Conservation (phyloP, 2,888 invertebrate species). For the Cantharis flavilabris region DNA sequence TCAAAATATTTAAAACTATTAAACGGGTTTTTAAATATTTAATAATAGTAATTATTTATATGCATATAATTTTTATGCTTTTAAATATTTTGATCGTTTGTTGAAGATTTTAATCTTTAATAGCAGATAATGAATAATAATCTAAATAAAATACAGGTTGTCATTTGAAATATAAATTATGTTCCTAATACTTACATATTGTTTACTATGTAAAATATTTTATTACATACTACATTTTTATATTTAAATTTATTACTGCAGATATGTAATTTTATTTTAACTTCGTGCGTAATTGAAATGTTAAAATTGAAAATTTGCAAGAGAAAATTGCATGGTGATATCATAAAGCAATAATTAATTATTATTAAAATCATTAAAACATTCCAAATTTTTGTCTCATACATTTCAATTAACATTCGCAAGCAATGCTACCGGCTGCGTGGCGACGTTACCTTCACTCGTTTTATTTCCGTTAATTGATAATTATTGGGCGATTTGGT, state of each 20-base stretch:
- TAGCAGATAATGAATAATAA: not conserved
- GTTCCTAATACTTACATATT: not conserved
- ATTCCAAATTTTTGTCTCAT: conserved; percentile 17
- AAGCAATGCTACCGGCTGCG: conserved; percentile 26
- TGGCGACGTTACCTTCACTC: conserved; percentile 34
- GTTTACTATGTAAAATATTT: not conserved
- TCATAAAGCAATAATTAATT: not conserved
- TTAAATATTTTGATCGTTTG: conserved; percentile 1
- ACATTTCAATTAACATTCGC: conserved; percentile 45
- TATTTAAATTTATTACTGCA: not conserved
- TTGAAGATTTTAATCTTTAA: conserved; percentile 3
- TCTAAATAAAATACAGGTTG: not conserved
- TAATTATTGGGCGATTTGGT: conserved; percentile 52
- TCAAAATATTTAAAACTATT: not conserved
- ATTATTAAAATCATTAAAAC: conserved; percentile 25
- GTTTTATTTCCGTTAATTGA: conserved; percentile 52
- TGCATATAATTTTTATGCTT: not conserved
- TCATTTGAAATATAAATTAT: not conserved
- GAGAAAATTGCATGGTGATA: not conserved
- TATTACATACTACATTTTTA: not conserved
- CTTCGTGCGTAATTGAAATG: not conserved
- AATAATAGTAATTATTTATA: conserved; percentile 5
- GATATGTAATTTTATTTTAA: not conserved
- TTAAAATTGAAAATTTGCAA: not conserved
- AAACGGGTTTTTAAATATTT: not conserved